Conservation (phyloP, 2,888 invertebrate genomes). For the Drosophila nr. medialis region DNA sequence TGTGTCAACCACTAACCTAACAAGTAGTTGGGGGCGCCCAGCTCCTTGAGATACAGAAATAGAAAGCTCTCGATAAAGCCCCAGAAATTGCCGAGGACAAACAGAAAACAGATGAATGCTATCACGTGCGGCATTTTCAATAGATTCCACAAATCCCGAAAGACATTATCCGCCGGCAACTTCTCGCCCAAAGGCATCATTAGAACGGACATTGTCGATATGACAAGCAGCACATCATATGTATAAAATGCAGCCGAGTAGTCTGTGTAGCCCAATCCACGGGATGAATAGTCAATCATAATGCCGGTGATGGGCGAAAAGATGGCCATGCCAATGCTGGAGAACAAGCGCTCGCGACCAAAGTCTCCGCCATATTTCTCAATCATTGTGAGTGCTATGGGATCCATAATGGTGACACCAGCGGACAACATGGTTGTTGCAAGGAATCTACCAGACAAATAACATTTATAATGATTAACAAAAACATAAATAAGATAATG, state of each 20-base stretch:
- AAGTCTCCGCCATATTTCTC: constrained; percentile 93
- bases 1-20: constrained; percentile 86
- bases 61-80: constrained; percentile 95
- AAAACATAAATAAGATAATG: not conserved
- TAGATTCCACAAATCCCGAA: constrained; percentile 90
- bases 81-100: constrained; percentile 93
- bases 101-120: constrained; percentile 92
- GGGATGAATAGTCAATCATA: constrained; percentile 88
- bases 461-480: not conserved
- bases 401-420: constrained; percentile 95
- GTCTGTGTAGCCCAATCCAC: constrained; percentile 90
- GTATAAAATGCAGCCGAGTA: constrained; percentile 94
- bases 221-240: constrained; percentile 90
- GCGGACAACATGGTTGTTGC: constrained; percentile 93
- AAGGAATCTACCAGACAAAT: constrained; percentile 87
- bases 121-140: constrained; percentile 92
- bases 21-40: constrained; percentile 93
- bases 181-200: constrained; percentile 92
- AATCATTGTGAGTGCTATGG: constrained; percentile 93
- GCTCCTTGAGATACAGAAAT: constrained; percentile 93
- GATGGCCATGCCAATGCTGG: constrained; percentile 93
- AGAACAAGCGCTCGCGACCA: constrained; percentile 92
- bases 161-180: constrained; percentile 91
- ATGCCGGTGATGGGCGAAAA: constrained; percentile 92
- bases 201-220: constrained; percentile 90